phyloP scores from a whole-genome alignment of 2,113 vertebrate genomes.

The Megalops atlanticus region DNA sequence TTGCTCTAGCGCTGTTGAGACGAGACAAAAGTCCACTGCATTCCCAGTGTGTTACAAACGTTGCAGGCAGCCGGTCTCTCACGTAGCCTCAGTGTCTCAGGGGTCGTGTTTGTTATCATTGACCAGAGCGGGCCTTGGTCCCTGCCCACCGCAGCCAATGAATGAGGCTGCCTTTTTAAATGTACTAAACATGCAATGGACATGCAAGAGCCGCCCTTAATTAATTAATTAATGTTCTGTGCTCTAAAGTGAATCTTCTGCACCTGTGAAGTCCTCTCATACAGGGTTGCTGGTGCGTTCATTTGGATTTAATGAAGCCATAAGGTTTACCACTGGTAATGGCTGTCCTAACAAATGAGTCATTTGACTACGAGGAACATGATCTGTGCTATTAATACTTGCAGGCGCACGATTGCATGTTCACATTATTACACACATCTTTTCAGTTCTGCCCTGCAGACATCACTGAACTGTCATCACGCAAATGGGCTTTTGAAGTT shows the following conservation, averaged over 20 bases:
- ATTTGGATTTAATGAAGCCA: slow-evolving; percentile 58
- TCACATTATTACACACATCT: slow-evolving; percentile 23
- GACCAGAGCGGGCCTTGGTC: slow-evolving; percentile 3
- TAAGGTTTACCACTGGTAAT: slow-evolving; percentile 42
- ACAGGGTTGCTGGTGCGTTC: slow-evolving; percentile 39
- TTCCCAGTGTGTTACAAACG: background rate
- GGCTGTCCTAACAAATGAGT: slow-evolving; percentile 48
- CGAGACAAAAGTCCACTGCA: background rate
- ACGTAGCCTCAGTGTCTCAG: background rate
- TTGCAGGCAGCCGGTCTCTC: background rate
- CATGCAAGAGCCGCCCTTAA: background rate
- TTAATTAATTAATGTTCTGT: background rate
- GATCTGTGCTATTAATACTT: slow-evolving; percentile 35
- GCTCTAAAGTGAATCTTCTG: background rate
- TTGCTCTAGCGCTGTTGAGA: too few relatives aligned
- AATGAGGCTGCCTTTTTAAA: background rate
- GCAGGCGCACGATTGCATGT: background rate
- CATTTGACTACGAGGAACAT: slow-evolving; percentile 33
- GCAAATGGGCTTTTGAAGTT: slow-evolving; percentile 33
- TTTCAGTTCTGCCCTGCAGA: slow-evolving; percentile 35
- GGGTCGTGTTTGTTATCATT: background rate
- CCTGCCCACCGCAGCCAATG: background rate
- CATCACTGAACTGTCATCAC: slow-evolving; percentile 23
- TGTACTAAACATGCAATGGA: background rate
- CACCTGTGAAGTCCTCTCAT: background rate